A percentile compares a stretch with the other conserved stretches of the same genome.
Conservation (phyloP, 2,797 vertebrate species). For the Chelidonichthys spinosus region DNA sequence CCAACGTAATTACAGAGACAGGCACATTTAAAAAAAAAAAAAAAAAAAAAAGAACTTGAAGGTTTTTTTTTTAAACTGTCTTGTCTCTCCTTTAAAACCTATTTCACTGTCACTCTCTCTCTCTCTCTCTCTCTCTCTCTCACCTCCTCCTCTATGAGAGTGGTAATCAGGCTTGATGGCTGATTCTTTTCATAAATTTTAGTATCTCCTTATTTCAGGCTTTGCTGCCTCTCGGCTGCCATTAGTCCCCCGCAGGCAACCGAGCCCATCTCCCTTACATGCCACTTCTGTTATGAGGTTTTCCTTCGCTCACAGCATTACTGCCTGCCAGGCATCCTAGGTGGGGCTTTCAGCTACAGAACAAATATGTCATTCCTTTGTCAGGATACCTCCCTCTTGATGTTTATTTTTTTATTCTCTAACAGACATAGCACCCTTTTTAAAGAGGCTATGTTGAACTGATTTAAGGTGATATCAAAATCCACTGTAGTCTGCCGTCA, state of each 20-base stretch:
- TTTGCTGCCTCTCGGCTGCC: slow-evolving; percentile 78
- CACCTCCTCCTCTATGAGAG: slow-evolving; percentile 48
- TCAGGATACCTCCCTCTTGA: slow-evolving; percentile 61
- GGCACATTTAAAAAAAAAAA: no score
- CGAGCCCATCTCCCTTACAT: slow-evolving; percentile 68
- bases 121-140: not conserved
- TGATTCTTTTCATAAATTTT: slow-evolving; percentile 81
- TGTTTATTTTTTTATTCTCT: slow-evolving; percentile 64
- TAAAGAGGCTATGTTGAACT: slow-evolving; percentile 58
- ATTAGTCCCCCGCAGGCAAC: slow-evolving; percentile 75
- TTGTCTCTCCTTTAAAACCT: slow-evolving; percentile 54
- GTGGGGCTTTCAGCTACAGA: slow-evolving; percentile 67
- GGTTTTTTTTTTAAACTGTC: no score
- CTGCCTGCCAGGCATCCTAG: slow-evolving; percentile 65
- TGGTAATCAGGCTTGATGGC: slow-evolving; percentile 74
- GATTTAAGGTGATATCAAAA: slow-evolving; percentile 60
- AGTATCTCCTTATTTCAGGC: slow-evolving; percentile 82
- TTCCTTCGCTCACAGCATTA: slow-evolving; percentile 65
- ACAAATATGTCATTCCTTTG: slow-evolving; percentile 68
- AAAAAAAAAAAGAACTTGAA: no score
- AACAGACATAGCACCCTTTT: slow-evolving; percentile 59
- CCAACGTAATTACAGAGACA: no score
- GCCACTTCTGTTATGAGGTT: slow-evolving; percentile 74
- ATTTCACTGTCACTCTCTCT: slow-evolving; percentile 22
- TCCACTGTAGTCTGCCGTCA: slow-evolving; percentile 32